Conservation (phyloP, 2,888 invertebrate species). For the Cantharis rustica region DNA sequence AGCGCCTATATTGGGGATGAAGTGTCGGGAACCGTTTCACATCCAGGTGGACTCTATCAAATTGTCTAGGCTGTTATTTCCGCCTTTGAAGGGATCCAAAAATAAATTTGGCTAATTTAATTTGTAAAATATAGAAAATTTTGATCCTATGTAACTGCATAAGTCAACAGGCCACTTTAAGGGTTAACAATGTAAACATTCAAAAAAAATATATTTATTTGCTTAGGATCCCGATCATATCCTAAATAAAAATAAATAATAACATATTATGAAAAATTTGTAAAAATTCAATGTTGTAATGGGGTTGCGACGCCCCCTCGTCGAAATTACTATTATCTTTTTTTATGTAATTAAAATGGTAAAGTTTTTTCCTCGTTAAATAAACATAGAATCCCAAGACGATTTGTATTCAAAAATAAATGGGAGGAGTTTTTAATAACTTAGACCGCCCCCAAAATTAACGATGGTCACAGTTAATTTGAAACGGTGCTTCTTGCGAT, state of each 20-base stretch:
- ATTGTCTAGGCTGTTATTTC: not conserved
- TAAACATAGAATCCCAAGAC: not conserved
- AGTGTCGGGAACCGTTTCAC: not conserved
- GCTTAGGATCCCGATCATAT: not conserved
- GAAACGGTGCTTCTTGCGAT: not conserved
- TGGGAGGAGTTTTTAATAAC: conserved; percentile 8
- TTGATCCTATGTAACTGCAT: not conserved
- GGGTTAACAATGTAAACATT: not conserved
- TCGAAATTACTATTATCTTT: not conserved
- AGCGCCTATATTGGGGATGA: not conserved
- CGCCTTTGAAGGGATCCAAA: not conserved
- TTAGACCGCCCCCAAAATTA: not conserved
- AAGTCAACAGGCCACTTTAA: not conserved
- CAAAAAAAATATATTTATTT: not conserved
- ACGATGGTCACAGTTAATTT: conserved; percentile 4
- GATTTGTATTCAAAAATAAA: conserved; percentile 6
- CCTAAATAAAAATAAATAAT: not conserved
- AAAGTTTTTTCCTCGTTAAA: not conserved
- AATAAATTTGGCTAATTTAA: not conserved
- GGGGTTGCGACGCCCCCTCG: not conserved
- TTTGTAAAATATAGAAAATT: not conserved
- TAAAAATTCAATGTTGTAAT: not conserved
- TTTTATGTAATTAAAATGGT: not conserved
- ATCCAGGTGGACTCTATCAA: not conserved
- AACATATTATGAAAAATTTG: not conserved